Evolutionary conservation across 2,888 invertebrate genomes (phyloP).

Genomic region (Stenchaetothrips biformis): DNA sequence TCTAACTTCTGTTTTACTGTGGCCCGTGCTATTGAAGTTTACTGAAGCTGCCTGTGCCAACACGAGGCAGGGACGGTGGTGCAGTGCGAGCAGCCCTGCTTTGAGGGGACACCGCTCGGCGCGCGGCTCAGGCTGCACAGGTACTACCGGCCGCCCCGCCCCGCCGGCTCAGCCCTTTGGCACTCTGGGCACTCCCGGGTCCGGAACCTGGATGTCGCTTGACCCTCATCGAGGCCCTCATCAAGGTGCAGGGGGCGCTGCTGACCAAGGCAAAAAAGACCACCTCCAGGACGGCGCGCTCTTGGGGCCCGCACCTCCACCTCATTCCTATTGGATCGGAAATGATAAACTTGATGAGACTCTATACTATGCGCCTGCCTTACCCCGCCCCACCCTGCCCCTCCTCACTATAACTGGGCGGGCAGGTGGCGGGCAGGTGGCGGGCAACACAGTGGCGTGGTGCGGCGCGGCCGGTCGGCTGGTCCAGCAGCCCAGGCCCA

Average conservation of each 20-base stretch:
- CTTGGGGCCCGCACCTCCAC: neutral
- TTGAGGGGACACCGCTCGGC: no score
- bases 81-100: no score
- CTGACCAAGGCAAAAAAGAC: neutral
- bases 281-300: neutral
- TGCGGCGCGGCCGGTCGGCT: neutral
- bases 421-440: neutral
- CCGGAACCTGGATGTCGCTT: no score
- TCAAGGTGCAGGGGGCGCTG: neutral
- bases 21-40: no score
- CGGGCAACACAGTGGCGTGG: neutral
- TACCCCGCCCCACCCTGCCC: neutral
- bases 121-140: no score
- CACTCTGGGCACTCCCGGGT: neutral
- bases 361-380: slow-evolving; percentile 1
- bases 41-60: no score
- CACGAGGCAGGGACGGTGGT: no score
- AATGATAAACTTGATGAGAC: neutral
- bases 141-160: no score
- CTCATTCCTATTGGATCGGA: slow-evolving; percentile 4
- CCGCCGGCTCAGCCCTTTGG: neutral
- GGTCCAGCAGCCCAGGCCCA: no score
- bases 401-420: neutral
- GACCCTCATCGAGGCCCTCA: no score
- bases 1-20: no score